Base-by-base conservation (phyloP, 2,888 invertebrate species). In the Drosophila mimica region DNA sequence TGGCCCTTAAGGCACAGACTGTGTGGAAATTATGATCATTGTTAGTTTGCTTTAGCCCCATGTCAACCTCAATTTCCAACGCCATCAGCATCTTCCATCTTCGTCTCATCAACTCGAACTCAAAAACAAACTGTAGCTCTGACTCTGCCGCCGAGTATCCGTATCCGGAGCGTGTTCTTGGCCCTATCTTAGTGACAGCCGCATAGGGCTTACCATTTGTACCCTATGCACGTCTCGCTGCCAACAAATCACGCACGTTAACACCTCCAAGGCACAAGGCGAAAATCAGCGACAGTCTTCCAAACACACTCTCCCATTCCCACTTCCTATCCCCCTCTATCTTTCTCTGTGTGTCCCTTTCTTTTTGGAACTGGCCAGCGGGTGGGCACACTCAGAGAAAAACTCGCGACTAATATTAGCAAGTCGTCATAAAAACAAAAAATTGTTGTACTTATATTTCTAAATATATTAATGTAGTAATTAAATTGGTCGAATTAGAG, bases 241-340 rank as follows among this genome's bases (percentile, higher is more conserved):
- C 79, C 68, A 80, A 80, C 80, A 80, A 80, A 80, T 80, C 80
- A 80, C 82, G 79, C 82, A 82, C 80, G 82, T 80, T 80, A 82
- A 80, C 80, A 80, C 80, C 80, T 80, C 82, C 79, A 59, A 74
- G 82, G 82, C 82, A 75, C 82, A 78, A 70, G 65, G 71, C 79
- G 66, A 69, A 82, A 79, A 65, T 79, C 79, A 70, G 66, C 57
- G 74, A 57, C 58, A 66, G 25, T 25, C 36, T 28, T 34, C 31
- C 59, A 34, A 34, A 13, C 28, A 28, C 34, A 34, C n/a, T 15
- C n/a, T 2, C 46, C 13, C 17, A 13, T 46, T 46, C 46, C 4
- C 15, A 0, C n/a, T n/a, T 13, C 7, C 7, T 25, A 46, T 4
- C 20, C 2, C 11, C 9, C 8, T 31, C 52, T 7, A 5, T 25